These are phyloP conservation scores for Phymorhynchus buccinoides DNA, from an alignment of 1,140 invertebrate species.

Conservation along the genomic window DNA sequence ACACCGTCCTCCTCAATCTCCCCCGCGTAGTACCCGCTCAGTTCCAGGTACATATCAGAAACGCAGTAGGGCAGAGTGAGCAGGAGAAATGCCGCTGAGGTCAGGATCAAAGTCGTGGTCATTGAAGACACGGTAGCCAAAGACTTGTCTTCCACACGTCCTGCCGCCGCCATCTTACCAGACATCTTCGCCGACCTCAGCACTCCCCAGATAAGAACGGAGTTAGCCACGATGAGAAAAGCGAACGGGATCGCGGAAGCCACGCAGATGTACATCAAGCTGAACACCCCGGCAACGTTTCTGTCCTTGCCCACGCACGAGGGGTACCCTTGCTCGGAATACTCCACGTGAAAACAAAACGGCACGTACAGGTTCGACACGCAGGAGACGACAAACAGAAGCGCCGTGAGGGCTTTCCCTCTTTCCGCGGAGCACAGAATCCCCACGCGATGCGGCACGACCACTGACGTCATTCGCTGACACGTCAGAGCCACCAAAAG, in stretches of 20 bases:
- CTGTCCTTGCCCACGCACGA: not conserved
- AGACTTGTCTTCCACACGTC: not conserved
- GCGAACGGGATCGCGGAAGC: not conserved
- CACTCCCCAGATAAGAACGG: not conserved
- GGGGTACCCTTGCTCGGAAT: not conserved
- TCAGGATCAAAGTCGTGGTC: conserved; percentile 26
- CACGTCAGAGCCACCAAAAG: conserved; percentile 53
- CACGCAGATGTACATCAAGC: not conserved
- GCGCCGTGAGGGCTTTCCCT: not conserved
- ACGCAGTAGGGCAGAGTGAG: conserved; percentile 33
- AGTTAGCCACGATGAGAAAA: not conserved
- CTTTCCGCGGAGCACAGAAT: conserved; percentile 37
- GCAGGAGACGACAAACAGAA: not conserved
- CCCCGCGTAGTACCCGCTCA: not conserved
- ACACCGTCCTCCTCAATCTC: not conserved
- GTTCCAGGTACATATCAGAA: conserved; percentile 26
- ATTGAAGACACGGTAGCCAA: not conserved
- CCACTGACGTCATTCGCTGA: conserved; percentile 54
- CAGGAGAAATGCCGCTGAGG: not conserved
- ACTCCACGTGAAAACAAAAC: not conserved
- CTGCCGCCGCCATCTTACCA: too few relatives aligned
- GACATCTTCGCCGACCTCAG: not conserved
- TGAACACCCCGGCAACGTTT: not conserved
- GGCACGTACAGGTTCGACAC: conserved; percentile 31
- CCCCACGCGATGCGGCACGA: conserved; percentile 50